Evolutionary conservation across 2,797 vertebrate species (phyloP), one percentile per base, ranked within the genome.

Genomic region (Fratercula arctica): DNA sequence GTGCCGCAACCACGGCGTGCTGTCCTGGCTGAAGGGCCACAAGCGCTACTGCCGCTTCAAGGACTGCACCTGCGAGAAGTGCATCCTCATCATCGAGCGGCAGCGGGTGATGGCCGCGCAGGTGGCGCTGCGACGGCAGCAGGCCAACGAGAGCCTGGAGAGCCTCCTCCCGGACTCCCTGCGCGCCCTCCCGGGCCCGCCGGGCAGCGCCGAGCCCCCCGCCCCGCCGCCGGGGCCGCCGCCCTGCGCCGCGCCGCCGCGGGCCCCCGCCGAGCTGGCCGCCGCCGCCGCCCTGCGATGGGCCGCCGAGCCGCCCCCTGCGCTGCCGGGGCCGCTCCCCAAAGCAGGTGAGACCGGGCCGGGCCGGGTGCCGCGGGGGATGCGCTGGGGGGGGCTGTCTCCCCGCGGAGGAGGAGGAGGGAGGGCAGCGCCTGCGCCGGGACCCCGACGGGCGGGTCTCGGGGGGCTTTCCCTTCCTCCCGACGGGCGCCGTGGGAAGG

Each of bases 81-180:
- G 99, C 98, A 99, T 99, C 98, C 98, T 99, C 57, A 99, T 99
- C 97, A 99, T 99, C 97, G 99, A 99, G 98, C 97, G 99, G 48
- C 99, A 99, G 98, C 98, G 99, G 95, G 99, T 99, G 85, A 99
- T 99, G 99, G 99, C 99, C n/a, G 99, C 99, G 66, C 99, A 99
- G 98, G 99, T 99, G 97, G 99, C 99, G 56, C 98, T 99, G 33
- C 98, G 99, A 81, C 87, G 99, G 95, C 99, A 99, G 97, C 99
- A 99, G 98, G 99, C 99, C 90, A 99, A 99, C 98, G 99, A 99
- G 97, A 99, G 99, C 93, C 98, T 99, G 87, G 99, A 99, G 96
- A 99, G 99, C 97, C 99, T 99, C 82, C 98, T 99, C 87, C 99
- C 99, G 16, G 99, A 99, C 97, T 98, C 99, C 3, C 98, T 99